phyloP scores from a whole-genome alignment of 2,113 vertebrate genomes.

The Lampris incognitus region DNA sequence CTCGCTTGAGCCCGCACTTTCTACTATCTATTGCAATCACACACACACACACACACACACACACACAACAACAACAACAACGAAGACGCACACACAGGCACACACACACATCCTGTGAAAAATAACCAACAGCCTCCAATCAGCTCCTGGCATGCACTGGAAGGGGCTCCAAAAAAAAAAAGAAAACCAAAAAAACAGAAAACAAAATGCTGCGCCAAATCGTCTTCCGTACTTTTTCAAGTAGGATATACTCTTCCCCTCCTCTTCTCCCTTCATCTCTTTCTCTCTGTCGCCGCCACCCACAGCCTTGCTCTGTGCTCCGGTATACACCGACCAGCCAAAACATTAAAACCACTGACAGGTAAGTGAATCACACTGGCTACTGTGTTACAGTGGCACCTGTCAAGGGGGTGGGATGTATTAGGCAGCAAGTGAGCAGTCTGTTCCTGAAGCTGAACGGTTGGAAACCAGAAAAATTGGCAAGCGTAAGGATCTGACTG shows the following conservation, averaged over 20 bases:
- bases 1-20: conserved; percentile 98
- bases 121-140: conserved; percentile 99
- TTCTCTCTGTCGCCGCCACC: conserved; percentile 62
- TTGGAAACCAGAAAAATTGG: too few relatives aligned
- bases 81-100: conserved; percentile 53
- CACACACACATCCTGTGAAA: conserved; percentile 91
- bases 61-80: conserved; percentile 15
- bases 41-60: conserved; percentile 72
- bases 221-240: conserved; percentile 93
- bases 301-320: conserved; percentile 50
- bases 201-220: conserved; percentile 93
- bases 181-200: conserved; percentile 71
- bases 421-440: too few relatives aligned
- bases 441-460: too few relatives aligned
- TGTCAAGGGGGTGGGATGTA: too few relatives aligned
- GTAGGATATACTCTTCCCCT: conserved; percentile 75
- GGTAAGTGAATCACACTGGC: conserved; percentile 41
- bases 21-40: conserved; percentile 98
- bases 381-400: too few relatives aligned
- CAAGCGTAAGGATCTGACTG: too few relatives aligned
- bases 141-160: conserved; percentile 96
- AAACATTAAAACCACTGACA: conserved; percentile 71
- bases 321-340: conserved; percentile 61
- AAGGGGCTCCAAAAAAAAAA: conserved; percentile 88
- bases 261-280: conserved; percentile 64